Evolutionary conservation across 2,888 invertebrate genomes (phyloP), one percentile per base, ranked within the genome.

Genomic region (Campopleginae sp.): DNA sequence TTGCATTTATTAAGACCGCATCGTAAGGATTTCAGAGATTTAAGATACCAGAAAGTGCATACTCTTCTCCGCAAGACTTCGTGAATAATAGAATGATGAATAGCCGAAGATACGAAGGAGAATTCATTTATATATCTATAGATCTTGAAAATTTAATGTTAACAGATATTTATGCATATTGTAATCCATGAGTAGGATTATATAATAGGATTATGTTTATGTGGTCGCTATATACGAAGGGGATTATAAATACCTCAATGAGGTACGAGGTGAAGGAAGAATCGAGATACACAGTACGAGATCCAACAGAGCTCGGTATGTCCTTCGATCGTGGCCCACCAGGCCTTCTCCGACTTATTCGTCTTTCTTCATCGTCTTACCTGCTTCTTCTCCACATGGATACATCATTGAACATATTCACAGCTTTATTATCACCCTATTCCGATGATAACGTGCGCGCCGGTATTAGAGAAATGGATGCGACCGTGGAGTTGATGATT

Each of bases 1-100:
- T 87, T 86, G 85, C 89, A 89, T 88, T 90, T 90, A 89, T 90
- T 88, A 88, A 88, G 81, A 88, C 87, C 86, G 68, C 86, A 85
- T 85, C 85, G n/a, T n/a, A 77, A 86, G n/a, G 38, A 48, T 86
- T 88, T 90, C 80, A 75, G 70, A 88, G 89, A 88, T 89, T 79
- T 42, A 31, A 82, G 88, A 90, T 88, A 88, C 61, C 31, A 23
- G 42, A 63, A 54, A 68, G 61, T 63, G 63, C 76, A 80, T 17
- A 71, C 51, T 70, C 48, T 66, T 75, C 58, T 77, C 72, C 23
- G 3, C 23, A 2, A 33, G 44, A 48, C 72, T 71, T 42, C 23
- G 19, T 58, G 46, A 51, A 58, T 77, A 85, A 72, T 80, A 23
- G 78, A 65, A 68, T 23, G 72, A 63, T 42, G 61, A 68, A 68